Evolutionary conservation across 2,888 invertebrate genomes (phyloP).

Genomic region (Drosophila neonasuta): DNA sequence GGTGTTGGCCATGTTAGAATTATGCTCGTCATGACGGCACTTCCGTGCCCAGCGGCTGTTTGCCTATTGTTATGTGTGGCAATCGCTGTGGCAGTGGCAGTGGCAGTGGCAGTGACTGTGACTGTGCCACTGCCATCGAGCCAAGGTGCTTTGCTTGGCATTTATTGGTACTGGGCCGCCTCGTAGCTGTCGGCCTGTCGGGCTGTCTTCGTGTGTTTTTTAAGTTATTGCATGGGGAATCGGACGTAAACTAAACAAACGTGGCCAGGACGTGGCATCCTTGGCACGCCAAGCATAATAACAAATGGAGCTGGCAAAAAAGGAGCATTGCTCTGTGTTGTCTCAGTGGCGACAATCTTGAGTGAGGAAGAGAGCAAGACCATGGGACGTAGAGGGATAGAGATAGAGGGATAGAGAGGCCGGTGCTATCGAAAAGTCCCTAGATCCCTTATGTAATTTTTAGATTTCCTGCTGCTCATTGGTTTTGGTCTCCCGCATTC

Average conservation of each 20-base stretch:
- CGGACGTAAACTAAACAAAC: conserved; percentile 76
- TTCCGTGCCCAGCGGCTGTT: conserved; percentile 65
- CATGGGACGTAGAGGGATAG: not conserved
- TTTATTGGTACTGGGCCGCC: conserved; percentile 54
- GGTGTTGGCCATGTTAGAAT: conserved; percentile 71
- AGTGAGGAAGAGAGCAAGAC: not conserved
- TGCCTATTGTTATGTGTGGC: conserved; percentile 55
- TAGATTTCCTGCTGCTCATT: conserved; percentile 72
- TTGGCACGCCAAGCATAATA: conserved; percentile 54
- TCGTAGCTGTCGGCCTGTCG: conserved; percentile 41
- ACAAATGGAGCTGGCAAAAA: conserved; percentile 64
- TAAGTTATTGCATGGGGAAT: conserved; percentile 81
- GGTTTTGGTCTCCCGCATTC: conserved; percentile 27
- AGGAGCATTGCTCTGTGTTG: conserved; percentile 32
- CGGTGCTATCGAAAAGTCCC: conserved; percentile 71
- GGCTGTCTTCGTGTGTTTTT: conserved; percentile 76
- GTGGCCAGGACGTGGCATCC: conserved; percentile 54
- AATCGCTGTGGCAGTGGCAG: not conserved
- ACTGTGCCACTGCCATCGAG: conserved; percentile 13
- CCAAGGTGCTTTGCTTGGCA: conserved; percentile 57
- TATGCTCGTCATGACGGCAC: conserved; percentile 79
- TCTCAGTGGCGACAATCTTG: conserved; percentile 38
- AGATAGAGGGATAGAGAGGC: conserved; percentile 24
- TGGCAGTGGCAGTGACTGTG: conserved; percentile 7
- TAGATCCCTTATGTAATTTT: conserved; percentile 82